Evolutionary conservation across 1,140 invertebrate species (phyloP).

Genomic region (Pissodes strobi): DNA sequence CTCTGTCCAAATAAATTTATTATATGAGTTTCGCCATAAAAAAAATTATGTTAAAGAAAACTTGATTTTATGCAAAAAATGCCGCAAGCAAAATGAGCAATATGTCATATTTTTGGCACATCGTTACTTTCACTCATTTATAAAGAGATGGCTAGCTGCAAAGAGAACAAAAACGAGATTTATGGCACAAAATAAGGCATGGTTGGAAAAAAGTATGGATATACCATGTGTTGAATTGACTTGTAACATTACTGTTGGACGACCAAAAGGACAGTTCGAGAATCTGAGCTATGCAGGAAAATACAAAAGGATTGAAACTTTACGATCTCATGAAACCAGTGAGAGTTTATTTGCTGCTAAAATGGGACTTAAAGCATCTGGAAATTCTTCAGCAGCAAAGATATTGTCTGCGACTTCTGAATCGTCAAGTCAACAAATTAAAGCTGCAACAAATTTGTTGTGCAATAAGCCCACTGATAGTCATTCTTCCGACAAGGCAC

Average conservation of each 20-base stretch:
- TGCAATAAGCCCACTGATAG: not conserved
- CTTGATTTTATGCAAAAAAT: not conserved
- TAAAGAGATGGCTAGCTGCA: not conserved
- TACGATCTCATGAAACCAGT: not conserved
- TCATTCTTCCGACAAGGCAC: not conserved
- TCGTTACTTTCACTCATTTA: not conserved
- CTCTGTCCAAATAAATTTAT: too few species aligned
- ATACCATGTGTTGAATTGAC: not conserved
- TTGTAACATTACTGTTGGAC: not conserved
- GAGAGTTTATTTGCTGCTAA: constrained; percentile 1
- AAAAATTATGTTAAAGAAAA: not conserved
- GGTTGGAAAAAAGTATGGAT: not conserved
- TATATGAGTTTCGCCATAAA: not conserved
- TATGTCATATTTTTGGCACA: too few species aligned
- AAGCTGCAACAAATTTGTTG: constrained; percentile 4
- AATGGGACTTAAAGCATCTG: not conserved
- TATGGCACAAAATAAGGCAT: not conserved
- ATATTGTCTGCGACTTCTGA: too few species aligned
- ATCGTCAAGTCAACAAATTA: too few species aligned
- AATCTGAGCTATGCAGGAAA: not conserved
- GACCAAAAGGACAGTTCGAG: not conserved
- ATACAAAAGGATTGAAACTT: not conserved
- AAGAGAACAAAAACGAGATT: not conserved
- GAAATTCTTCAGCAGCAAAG: not conserved
- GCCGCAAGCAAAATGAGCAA: not conserved